Percentiles rank a stretch among this genome's conserved stretches.
phyloP scores from a whole-genome alignment of 2,113 vertebrate genomes.

The Dissostichus mawsoni region DNA sequence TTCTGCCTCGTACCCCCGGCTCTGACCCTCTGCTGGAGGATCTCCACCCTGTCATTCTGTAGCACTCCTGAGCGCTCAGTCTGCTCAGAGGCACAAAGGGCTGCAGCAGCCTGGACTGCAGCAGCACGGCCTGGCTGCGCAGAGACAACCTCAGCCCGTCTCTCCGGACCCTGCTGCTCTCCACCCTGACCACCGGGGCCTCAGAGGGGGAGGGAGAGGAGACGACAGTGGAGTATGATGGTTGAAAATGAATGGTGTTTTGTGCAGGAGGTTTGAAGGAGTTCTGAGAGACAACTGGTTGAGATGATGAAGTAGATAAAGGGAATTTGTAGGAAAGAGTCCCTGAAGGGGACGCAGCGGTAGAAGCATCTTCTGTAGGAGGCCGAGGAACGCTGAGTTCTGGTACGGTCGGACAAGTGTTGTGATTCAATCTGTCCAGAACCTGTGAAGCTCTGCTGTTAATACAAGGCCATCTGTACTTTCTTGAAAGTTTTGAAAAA shows the following conservation, averaged over 20 bases:
- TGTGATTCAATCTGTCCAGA: not conserved
- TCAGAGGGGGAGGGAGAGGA: not conserved
- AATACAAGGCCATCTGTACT: not conserved
- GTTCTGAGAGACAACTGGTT: not conserved
- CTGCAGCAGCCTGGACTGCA: constrained; percentile 63
- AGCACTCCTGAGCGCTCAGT: constrained; percentile 51
- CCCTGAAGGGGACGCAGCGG: not conserved
- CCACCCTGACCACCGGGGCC: not conserved
- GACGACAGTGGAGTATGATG: not conserved
- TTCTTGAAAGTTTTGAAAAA: constrained; percentile 24
- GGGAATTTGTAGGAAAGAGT: not conserved
- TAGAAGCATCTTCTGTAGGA: not conserved
- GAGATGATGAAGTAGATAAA: not conserved
- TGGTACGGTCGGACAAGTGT: not conserved
- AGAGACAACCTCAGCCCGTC: constrained; percentile 42
- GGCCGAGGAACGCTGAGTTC: not conserved
- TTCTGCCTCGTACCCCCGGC: not conserved
- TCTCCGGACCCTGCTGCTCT: not conserved
- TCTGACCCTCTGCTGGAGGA: not conserved
- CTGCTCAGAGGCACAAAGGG: constrained; percentile 69
- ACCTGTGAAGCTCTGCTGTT: not conserved
- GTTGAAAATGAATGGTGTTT: not conserved
- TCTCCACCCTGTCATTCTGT: not conserved
- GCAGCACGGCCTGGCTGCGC: constrained; percentile 56
- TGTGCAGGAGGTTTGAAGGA: not conserved